These are phyloP conservation scores for Corythoichthys intestinalis DNA, from an alignment of 2,113 vertebrate species.

Conservation along the genomic window DNA sequence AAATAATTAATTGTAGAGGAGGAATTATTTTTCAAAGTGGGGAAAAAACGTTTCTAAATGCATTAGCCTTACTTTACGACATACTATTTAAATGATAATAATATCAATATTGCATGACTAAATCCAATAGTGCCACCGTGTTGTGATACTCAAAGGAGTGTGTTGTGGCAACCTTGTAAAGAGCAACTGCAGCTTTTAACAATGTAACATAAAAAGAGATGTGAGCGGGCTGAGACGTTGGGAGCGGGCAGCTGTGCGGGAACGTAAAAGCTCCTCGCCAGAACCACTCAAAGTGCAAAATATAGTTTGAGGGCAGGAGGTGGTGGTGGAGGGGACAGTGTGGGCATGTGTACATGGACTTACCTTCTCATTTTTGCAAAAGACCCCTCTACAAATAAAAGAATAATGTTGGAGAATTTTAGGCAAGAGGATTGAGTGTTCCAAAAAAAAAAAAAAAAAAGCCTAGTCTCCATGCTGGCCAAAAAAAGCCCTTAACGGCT, in stretches of 20 bases:
- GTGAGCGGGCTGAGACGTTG: slow-evolving; percentile 18
- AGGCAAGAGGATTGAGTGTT: slow-evolving; percentile 98
- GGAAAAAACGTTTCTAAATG: not conserved
- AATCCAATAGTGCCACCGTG: not conserved
- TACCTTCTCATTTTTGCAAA: slow-evolving; percentile 99
- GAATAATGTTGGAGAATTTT: slow-evolving; percentile 99
- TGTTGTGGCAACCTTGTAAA: slow-evolving; percentile 1
- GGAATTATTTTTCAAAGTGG: not conserved
- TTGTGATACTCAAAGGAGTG: not conserved
- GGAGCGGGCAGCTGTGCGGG: slow-evolving; percentile 3
- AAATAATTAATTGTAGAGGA: not conserved
- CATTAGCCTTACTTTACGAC: not conserved
- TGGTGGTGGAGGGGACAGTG: slow-evolving; percentile 80
- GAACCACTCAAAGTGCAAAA: slow-evolving; percentile 6
- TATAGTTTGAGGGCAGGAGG: slow-evolving; percentile 72
- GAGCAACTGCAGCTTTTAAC: slow-evolving; percentile 24
- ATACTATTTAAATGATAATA: not conserved
- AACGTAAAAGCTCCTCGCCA: slow-evolving; percentile 13
- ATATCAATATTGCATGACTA: not conserved
- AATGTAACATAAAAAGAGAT: slow-evolving; percentile 38
- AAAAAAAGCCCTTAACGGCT: slow-evolving; percentile 46
- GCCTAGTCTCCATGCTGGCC: slow-evolving; percentile 96
- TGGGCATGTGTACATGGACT: slow-evolving; percentile 97
- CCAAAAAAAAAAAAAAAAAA: slow-evolving; percentile 81
- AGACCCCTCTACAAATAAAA: slow-evolving; percentile 99